Evolutionary conservation across 2,113 vertebrate genomes (phyloP).

Genomic region (Passer domesticus): DNA sequence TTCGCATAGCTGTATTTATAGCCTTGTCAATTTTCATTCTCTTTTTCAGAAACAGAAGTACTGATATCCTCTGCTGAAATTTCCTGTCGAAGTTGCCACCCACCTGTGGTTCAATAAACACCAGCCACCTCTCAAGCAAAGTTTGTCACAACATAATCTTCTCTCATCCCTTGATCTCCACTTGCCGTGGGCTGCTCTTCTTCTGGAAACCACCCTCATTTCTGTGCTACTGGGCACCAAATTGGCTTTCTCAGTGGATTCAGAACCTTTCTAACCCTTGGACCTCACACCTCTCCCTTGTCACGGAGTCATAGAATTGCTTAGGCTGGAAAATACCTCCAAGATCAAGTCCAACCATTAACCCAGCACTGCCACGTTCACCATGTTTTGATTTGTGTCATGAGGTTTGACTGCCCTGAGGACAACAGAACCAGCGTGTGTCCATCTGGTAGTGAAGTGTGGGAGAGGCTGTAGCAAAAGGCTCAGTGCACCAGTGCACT

Average conservation of each 20-base stretch:
- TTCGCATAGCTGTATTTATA: constrained; percentile 6
- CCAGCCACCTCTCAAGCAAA: background rate
- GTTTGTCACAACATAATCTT: background rate
- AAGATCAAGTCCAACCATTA: background rate
- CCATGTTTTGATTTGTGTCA: background rate
- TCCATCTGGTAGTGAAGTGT: background rate
- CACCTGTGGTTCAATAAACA: background rate
- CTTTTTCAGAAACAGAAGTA: background rate
- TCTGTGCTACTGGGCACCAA: background rate
- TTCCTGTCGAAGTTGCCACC: background rate
- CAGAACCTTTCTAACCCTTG: background rate
- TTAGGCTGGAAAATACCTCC: background rate
- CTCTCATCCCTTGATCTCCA: background rate
- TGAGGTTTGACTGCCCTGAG: background rate
- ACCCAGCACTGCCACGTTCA: background rate
- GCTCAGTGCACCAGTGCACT: accelerated
- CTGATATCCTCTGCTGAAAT: background rate
- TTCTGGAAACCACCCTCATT: background rate
- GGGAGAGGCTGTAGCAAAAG: background rate
- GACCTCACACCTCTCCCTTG: background rate
- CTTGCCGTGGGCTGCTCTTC: background rate
- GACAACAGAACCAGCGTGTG: accelerated
- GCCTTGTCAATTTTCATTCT: constrained; percentile 19
- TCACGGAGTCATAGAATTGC: background rate
- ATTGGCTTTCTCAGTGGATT: background rate